A percentile compares a stretch with the other conserved stretches of the same genome.
Conservation (phyloP, 2,888 invertebrate species). For the Aporophyla lueneburgensis region DNA sequence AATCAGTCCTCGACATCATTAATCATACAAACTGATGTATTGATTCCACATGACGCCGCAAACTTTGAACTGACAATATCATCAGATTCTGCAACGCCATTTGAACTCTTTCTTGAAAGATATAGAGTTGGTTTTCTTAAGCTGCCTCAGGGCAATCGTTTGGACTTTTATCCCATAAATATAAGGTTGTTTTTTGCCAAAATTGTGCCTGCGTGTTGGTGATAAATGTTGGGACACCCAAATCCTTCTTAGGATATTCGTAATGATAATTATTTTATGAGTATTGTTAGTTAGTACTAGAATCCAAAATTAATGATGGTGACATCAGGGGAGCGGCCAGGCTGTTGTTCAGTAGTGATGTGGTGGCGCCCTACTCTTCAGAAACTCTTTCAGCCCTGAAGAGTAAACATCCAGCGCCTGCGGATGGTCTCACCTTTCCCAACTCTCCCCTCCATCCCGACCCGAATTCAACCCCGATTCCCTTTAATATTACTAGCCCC, state of each 20-base stretch:
- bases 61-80: constrained; percentile 59
- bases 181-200: constrained; percentile 18
- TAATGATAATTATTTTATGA: not conserved
- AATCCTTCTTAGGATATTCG: not conserved
- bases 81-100: constrained; percentile 15
- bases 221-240: not conserved
- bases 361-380: no score
- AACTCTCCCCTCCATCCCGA: no score
- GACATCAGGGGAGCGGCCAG: no score
- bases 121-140: constrained; percentile 4
- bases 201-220: not conserved
- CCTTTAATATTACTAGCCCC: no score
- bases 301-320: no score
- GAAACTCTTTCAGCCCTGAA: no score
- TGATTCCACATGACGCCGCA: constrained; percentile 72
- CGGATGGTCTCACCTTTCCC: no score
- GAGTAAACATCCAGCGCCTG: no score
- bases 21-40: constrained; percentile 76
- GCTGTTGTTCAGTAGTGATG: no score
- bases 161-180: not conserved
- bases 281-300: not conserved
- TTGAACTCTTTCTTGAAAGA: not conserved
- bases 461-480: no score
- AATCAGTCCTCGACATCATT: constrained; percentile 66
- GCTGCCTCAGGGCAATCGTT: not conserved